phyloP scores from a whole-genome alignment of 2,797 vertebrate genomes.

The Crypturellus tataupa region DNA sequence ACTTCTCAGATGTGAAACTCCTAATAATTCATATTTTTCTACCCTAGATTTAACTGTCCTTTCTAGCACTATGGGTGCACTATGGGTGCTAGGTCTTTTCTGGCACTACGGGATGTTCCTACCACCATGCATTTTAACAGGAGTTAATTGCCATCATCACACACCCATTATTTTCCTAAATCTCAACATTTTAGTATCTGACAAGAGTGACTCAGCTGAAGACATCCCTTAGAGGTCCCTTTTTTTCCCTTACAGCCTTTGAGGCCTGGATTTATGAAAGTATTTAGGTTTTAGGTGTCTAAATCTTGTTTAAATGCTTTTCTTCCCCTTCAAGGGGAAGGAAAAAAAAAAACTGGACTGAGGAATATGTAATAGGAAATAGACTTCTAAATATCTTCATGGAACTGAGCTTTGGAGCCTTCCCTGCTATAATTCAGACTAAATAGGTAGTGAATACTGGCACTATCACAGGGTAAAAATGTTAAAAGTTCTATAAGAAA shows the following conservation, averaged over 20 bases:
- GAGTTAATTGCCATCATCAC: neutral
- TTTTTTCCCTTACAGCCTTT: neutral
- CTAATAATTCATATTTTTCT: neutral
- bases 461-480: conserved; percentile 57
- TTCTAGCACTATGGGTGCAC: too few relatives aligned
- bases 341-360: neutral
- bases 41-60: neutral
- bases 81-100: neutral
- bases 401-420: conserved; percentile 9
- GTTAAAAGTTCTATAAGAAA: conserved; percentile 39
- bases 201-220: neutral
- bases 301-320: conserved; percentile 1
- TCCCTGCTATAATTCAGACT: neutral
- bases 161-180: neutral
- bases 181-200: neutral
- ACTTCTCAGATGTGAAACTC: neutral
- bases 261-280: neutral
- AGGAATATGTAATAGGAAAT: neutral
- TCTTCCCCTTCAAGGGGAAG: neutral
- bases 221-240: neutral
- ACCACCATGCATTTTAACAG: neutral
- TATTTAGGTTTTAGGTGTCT: neutral
- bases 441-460: conserved; percentile 21
- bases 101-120: neutral
- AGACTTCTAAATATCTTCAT: neutral